Conservation (phyloP, 2,113 vertebrate species). For the Sakesphorus luctuosus region DNA sequence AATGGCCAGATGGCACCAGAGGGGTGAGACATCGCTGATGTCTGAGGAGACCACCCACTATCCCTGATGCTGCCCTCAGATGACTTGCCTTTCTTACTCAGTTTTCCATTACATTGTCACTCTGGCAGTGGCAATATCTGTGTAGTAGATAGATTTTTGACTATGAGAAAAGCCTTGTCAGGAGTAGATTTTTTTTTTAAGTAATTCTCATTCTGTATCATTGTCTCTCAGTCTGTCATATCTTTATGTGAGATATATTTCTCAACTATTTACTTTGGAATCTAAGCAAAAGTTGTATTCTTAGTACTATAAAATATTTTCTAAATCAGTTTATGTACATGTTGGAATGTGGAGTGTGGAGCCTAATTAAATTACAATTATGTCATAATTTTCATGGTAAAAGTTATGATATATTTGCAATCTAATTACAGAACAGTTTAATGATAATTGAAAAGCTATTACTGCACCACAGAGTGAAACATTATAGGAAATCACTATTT, state of each 20-base stretch:
- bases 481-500: neutral
- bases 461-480: neutral
- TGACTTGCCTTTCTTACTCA: neutral
- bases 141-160: neutral
- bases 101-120: neutral
- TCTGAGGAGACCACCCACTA: neutral
- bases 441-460: neutral
- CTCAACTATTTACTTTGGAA: neutral
- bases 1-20: neutral
- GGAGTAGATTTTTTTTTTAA: neutral
- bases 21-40: neutral
- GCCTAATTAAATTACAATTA: neutral
- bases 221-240: neutral
- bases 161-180: neutral
- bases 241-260: neutral
- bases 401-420: neutral
- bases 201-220: neutral
- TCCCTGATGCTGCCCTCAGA: accelerated
- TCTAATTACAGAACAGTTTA: neutral
- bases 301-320: neutral
- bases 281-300: neutral
- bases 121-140: accelerated
- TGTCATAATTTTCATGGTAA: neutral
- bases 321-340: neutral
- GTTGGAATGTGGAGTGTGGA: neutral